A percentile compares a stretch with the other conserved stretches of the same genome.
These are phyloP conservation scores for Plagodis dolabraria DNA, from an alignment of 2,888 invertebrate species.

Conservation along the genomic window DNA sequence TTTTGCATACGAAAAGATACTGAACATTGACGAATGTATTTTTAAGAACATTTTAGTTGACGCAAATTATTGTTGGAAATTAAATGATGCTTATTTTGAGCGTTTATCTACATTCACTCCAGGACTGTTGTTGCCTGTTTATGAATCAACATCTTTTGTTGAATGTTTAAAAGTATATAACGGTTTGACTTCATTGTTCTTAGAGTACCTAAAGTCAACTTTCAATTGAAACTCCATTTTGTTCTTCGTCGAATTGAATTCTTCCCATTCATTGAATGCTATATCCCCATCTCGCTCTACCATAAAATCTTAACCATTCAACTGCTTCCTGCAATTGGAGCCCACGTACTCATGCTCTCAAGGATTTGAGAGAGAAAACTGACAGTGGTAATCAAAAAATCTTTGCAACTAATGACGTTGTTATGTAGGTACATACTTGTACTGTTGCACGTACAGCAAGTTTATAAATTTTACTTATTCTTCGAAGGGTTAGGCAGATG, in stretches of 20 bases:
- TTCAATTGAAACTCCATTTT: conserved; percentile 6
- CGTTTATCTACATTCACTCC: conserved; percentile 5
- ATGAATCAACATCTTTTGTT: conserved; percentile 5
- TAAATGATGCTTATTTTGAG: not conserved
- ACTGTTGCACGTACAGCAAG: no score
- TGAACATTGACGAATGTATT: not conserved
- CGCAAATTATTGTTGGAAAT: not conserved
- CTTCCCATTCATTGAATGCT: conserved; percentile 21
- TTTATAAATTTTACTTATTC: no score
- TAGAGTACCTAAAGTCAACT: not conserved
- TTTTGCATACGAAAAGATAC: not conserved
- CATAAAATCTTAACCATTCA: conserved; percentile 34
- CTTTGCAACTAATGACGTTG: no score
- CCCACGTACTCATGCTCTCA: conserved; percentile 26
- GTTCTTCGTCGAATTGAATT: conserved; percentile 23
- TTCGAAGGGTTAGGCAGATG: no score
- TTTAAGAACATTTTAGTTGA: not conserved
- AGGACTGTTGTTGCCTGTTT: not conserved
- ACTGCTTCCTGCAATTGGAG: conserved; percentile 36
- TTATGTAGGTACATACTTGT: no score
- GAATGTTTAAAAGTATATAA: conserved; percentile 1
- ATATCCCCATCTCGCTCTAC: conserved; percentile 27
- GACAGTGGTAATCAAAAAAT: conserved; percentile 8
- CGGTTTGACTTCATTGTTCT: conserved; percentile 4
- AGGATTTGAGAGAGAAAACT: conserved; percentile 26